Evolutionary conservation across 2,888 invertebrate species (phyloP), one percentile per base, ranked within the genome.

Genomic region (Drosophila sordidapex): DNA sequence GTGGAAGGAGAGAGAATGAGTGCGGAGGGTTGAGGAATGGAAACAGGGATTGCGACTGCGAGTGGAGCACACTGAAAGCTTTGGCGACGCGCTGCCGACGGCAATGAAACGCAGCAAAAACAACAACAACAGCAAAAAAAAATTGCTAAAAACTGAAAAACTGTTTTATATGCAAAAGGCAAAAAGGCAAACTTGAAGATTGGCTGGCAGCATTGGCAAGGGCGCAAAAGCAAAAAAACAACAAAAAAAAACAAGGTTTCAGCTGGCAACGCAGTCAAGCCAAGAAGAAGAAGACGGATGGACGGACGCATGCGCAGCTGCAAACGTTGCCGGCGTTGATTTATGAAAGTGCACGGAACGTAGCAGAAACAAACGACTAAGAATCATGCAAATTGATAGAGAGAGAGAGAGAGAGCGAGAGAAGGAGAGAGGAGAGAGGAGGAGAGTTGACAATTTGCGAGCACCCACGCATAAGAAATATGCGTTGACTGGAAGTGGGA

Each of bases 321-420:
- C 86, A 90, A 90, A 88, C 74, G 76, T 79, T 73, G 78, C 76
- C 81, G 72, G 81, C 80, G 76, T 90, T 90, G 89, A 89, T 89
- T 89, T 90, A 89, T 89, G 90, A 89, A 89, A 90, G 88, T 90
- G 90, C 87, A 90, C 87, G 87, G 77, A 78, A 69, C 70, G 72
- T 11, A 15, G 53, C 13, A 15, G 51, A 64, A 13, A 31, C 40
- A 21, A n/a, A 38, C 40, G 43, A 15, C 46, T 46, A 49, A 70
- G 31, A 63, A 52, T 72, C 79, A 82, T 87, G 89, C 82, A 84
- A 89, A 84, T 86, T 82, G 73, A 67, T 70, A 71, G 60, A 52
- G 40, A 27, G 21, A 21, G 21, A 13, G 8, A 21, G n/a, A 5
- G 15, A n/a, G 6, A 2, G 8, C 5, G 15, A 11, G 25, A 3